Percentiles rank a stretch among this genome's conserved stretches.
phyloP scores from a whole-genome alignment of 2,797 vertebrate species.

The Enteromius thamalakanensis region DNA sequence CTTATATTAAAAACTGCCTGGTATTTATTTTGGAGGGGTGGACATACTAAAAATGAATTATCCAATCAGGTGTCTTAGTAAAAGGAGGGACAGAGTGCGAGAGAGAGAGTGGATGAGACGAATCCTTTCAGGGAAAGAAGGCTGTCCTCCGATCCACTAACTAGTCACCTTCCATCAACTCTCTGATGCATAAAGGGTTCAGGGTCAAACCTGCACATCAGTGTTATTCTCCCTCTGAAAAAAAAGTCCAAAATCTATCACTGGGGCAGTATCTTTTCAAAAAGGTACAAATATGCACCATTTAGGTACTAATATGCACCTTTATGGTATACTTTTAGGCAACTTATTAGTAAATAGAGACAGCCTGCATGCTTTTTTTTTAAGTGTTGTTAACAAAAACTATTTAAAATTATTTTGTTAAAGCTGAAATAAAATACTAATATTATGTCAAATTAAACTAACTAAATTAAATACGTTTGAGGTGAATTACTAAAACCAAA shows the following conservation, averaged over 20 bases:
- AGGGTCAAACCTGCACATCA: background rate
- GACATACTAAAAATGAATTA: slow-evolving; percentile 48
- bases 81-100: slow-evolving; percentile 16
- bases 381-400: background rate
- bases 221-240: background rate
- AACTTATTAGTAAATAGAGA: background rate
- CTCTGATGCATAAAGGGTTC: background rate
- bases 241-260: background rate
- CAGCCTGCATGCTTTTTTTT: background rate
- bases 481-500: background rate
- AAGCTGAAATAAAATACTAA: background rate
- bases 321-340: background rate
- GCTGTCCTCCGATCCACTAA: slow-evolving; percentile 11
- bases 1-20: slow-evolving; percentile 27
- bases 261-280: background rate
- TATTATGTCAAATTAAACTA: background rate
- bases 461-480: background rate
- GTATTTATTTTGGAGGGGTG: slow-evolving; percentile 59
- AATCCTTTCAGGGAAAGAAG: slow-evolving; percentile 45
- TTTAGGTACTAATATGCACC: background rate
- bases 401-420: background rate
- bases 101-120: slow-evolving; percentile 36
- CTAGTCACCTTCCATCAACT: slow-evolving; percentile 8
- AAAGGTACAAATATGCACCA: background rate
- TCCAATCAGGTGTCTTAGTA: slow-evolving; percentile 55